Conservation (phyloP, 2,797 vertebrate genomes). For the Pogonophryne albipinna region DNA sequence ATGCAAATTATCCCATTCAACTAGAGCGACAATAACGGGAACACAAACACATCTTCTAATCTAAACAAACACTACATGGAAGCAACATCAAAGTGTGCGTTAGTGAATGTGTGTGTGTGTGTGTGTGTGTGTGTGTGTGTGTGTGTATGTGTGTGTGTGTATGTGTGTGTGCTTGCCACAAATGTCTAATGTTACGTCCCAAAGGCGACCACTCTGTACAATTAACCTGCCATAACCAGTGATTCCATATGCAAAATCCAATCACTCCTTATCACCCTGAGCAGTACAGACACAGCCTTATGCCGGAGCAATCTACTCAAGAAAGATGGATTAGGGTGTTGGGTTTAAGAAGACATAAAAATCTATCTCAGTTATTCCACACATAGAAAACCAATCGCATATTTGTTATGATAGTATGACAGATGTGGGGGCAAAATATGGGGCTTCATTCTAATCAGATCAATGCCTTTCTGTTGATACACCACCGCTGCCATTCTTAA, state of each 20-base stretch:
- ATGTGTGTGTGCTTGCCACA: conserved; percentile 7
- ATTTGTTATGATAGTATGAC: conserved; percentile 79
- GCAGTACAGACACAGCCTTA: conserved; percentile 43
- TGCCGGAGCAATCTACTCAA: conserved; percentile 63
- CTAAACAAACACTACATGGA: conserved; percentile 47
- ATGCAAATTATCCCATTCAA: conserved; percentile 41
- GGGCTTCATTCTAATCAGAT: conserved; percentile 71
- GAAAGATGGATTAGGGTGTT: conserved; percentile 73
- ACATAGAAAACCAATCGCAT: conserved; percentile 81
- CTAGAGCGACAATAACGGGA: conserved; percentile 39
- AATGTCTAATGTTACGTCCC: conserved; percentile 62
- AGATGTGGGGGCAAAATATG: conserved; percentile 67
- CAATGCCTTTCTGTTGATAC: conserved; percentile 51
- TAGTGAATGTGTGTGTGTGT: neutral
- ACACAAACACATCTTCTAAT: conserved; percentile 53
- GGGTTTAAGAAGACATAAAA: conserved; percentile 66
- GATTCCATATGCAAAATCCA: conserved; percentile 78
- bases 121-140: neutral
- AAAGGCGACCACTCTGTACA: conserved; percentile 65
- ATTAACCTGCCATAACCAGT: conserved; percentile 78
- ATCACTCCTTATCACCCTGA: conserved; percentile 73
- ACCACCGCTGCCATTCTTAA: conserved; percentile 21
- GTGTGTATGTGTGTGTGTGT: neutral
- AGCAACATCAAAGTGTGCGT: conserved; percentile 21
- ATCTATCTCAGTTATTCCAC: conserved; percentile 80